phyloP scores from a whole-genome alignment of 2,797 vertebrate genomes.

The Cynopterus sphinx region DNA sequence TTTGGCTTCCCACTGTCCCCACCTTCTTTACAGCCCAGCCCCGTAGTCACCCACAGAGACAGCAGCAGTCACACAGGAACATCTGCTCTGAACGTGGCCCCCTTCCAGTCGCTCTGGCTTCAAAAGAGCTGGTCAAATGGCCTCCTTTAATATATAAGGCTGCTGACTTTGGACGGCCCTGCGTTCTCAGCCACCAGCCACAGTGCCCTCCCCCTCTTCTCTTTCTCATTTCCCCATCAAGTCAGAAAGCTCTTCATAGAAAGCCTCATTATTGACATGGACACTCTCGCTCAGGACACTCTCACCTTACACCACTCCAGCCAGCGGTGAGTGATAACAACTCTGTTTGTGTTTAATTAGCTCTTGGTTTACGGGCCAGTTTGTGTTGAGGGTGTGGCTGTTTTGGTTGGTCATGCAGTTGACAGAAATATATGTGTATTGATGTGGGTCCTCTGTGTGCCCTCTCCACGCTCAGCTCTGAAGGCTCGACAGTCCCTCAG shows the following conservation, averaged over 20 bases:
- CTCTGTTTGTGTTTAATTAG: constrained; percentile 79
- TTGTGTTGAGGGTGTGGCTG: constrained; percentile 69
- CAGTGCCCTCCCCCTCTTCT: not conserved
- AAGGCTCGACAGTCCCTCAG: not conserved
- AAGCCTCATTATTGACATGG: constrained; percentile 48
- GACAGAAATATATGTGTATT: constrained; percentile 72
- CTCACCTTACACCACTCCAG: constrained; percentile 43
- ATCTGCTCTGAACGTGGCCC: constrained; percentile 28
- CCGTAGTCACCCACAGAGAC: not conserved
- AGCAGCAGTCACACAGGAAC: constrained; percentile 6
- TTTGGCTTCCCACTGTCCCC: constrained; percentile 49
- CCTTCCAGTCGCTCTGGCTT: constrained; percentile 7
- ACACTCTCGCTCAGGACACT: constrained; percentile 34
- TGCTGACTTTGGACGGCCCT: not conserved
- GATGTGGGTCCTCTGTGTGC: constrained; percentile 27
- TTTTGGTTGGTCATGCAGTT: constrained; percentile 65
- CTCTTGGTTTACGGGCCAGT: constrained; percentile 64
- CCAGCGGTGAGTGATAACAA: constrained; percentile 68
- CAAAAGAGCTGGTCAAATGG: not conserved
- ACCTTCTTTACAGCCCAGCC: constrained; percentile 20
- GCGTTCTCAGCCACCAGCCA: not conserved
- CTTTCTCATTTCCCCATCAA: not conserved
- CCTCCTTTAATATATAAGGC: constrained; percentile 36
- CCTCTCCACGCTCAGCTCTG: constrained; percentile 27
- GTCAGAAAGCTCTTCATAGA: constrained; percentile 49